These are phyloP conservation scores for Brenthis daphne DNA, from an alignment of 2,888 invertebrate genomes.

Conservation along the genomic window DNA sequence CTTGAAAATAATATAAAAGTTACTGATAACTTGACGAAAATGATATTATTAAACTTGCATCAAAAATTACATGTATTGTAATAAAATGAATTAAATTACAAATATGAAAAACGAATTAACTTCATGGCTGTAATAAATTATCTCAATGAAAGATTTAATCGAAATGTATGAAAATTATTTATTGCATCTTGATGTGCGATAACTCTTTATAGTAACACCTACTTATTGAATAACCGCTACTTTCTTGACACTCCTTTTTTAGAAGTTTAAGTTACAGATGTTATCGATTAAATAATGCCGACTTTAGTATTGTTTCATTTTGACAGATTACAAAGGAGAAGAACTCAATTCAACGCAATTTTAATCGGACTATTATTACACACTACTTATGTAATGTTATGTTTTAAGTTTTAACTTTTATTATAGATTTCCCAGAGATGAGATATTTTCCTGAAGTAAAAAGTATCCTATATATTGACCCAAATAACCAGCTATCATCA, in stretches of 20 bases:
- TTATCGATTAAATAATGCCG: constrained; percentile 19
- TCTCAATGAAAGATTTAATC: constrained; percentile 33
- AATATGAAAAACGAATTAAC: constrained; percentile 13
- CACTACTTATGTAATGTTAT: too few species aligned
- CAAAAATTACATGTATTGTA: constrained; percentile 7
- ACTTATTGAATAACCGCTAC: constrained; percentile 30
- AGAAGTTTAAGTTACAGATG: constrained; percentile 26
- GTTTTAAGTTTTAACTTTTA: too few species aligned
- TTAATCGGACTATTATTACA: too few species aligned
- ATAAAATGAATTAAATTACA: constrained; percentile 14
- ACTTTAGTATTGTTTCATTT: constrained; percentile 2
- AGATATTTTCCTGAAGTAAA: too few species aligned
- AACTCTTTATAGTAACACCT: constrained; percentile 33
- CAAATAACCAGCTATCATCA: too few species aligned
- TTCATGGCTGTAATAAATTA: constrained; percentile 29
- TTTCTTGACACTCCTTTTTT: constrained; percentile 27
- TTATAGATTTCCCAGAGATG: too few species aligned
- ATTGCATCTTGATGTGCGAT: constrained; percentile 31
- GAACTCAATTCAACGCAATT: too few species aligned
- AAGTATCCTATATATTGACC: too few species aligned
- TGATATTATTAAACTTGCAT: background rate
- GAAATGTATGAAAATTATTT: constrained; percentile 34
- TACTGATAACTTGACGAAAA: too few species aligned
- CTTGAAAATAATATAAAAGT: too few species aligned
- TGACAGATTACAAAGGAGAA: background rate